Conservation (phyloP, 2,113 vertebrate genomes). For the Ictidomys tridecemlineatus region DNA sequence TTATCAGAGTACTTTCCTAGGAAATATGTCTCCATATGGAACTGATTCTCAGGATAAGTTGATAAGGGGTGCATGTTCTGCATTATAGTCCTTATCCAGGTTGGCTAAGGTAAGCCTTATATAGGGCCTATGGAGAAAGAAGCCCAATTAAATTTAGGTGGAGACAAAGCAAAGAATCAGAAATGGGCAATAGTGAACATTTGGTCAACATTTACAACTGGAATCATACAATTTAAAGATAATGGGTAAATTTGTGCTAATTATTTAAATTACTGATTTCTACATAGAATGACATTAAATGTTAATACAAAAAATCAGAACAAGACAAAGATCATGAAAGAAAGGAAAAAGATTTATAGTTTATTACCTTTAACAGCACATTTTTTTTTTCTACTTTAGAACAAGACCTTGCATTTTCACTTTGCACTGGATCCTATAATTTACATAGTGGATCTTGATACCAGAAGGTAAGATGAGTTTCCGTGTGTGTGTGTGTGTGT, state of each 20-base stretch:
- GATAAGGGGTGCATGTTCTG: neutral
- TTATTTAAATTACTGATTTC: neutral
- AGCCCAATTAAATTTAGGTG: neutral
- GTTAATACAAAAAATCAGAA: neutral
- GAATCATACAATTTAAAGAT: neutral
- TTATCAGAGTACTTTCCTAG: neutral
- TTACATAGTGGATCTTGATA: neutral
- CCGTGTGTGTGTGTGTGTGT: too few species aligned
- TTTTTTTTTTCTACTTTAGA: neutral
- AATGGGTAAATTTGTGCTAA: neutral
- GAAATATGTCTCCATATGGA: neutral
- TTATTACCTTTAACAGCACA: neutral
- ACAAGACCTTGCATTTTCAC: neutral
- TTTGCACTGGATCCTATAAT: neutral
- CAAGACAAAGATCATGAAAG: neutral
- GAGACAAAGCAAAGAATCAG: neutral
- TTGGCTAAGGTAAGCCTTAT: neutral
- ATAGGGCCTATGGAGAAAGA: neutral
- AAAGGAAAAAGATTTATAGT: neutral
- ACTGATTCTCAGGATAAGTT: neutral
- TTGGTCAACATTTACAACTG: neutral
- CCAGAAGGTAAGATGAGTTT: neutral
- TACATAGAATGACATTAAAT: neutral
- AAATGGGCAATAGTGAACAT: neutral
- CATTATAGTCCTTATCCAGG: neutral